Percentiles rank a stretch among this genome's conserved stretches.
These are phyloP conservation scores for Rhysida immarginata DNA, from an alignment of 1,140 invertebrate genomes.

Conservation along the genomic window DNA sequence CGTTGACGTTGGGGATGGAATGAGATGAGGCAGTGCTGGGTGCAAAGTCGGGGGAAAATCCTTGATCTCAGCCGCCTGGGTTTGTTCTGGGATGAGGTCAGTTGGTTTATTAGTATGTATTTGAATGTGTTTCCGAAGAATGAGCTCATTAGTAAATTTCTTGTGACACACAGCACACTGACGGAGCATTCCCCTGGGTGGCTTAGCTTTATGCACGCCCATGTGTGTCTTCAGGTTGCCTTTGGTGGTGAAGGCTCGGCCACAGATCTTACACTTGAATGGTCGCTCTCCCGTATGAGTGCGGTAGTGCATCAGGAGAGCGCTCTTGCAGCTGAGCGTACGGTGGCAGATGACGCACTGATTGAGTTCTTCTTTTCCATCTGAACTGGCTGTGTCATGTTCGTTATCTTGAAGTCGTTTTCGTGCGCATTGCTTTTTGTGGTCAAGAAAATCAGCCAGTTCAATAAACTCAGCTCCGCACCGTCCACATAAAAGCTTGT, in stretches of 20 bases:
- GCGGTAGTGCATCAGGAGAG: conserved; percentile 96
- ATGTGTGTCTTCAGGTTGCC: conserved; percentile 98
- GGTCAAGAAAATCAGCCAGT: conserved; percentile 18
- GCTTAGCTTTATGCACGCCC: conserved; percentile 91
- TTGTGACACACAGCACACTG: conserved; percentile 98
- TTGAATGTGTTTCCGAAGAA: conserved; percentile 85
- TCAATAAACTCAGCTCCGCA: conserved; percentile 21
- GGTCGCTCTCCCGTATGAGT: conserved; percentile 91
- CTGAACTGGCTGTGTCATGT: conserved; percentile 4
- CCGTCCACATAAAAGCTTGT: conserved; percentile 22
- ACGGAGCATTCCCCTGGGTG: conserved; percentile 77
- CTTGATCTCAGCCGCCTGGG: conserved; percentile 63
- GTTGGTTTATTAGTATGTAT: conserved; percentile 81
- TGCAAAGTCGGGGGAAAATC: conserved; percentile 40
- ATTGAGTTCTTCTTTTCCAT: conserved; percentile 55
- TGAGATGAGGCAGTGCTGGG: conserved; percentile 1
- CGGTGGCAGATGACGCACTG: conserved; percentile 95
- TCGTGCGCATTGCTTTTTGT: conserved; percentile 19
- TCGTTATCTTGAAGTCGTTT: conserved; percentile 13
- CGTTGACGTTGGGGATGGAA: conserved; percentile 20
- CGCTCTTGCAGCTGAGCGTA: conserved; percentile 93
- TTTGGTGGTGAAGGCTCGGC: conserved; percentile 93
- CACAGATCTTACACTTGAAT: conserved; percentile 92
- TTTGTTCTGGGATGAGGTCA: conserved; percentile 70
- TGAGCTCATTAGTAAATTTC: conserved; percentile 85